A percentile compares a stretch with the other conserved stretches of the same genome.
phyloP scores from a whole-genome alignment of 2,797 vertebrate species.

The Lepus oiostolus region DNA sequence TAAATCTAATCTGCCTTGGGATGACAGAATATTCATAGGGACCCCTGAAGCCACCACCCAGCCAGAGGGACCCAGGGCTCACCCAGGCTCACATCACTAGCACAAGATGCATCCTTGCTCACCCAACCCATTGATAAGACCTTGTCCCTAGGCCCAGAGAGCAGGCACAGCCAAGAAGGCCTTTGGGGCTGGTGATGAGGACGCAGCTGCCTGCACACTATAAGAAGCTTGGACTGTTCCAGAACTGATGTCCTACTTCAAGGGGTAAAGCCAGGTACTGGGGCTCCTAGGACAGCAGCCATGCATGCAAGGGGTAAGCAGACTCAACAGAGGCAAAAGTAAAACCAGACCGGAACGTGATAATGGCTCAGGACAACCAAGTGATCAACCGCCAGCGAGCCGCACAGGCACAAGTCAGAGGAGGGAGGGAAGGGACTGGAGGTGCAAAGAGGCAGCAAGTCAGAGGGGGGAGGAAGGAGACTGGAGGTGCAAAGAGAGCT shows the following conservation, averaged over 20 bases:
- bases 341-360: not conserved
- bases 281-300: not conserved
- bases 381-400: not conserved
- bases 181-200: not conserved
- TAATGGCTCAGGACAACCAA: fast-evolving
- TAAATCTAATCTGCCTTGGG: fast-evolving
- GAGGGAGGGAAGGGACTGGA: not conserved
- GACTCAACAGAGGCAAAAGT: not conserved
- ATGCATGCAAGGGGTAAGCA: fast-evolving
- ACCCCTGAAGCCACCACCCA: not conserved
- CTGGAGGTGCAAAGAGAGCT: not conserved
- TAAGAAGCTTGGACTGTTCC: not conserved
- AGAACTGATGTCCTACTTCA: not conserved
- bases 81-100: not conserved
- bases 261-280: not conserved
- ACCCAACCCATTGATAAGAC: not conserved
- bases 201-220: not conserved
- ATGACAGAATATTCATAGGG: not conserved
- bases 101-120: no score
- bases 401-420: not conserved
- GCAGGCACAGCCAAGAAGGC: not conserved
- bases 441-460: not conserved
- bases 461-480: not conserved
- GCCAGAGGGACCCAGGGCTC: not conserved
- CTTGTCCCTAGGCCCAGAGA: not conserved